Base-by-base conservation (phyloP, 1,140 invertebrate genomes). In the Triops cancriformis region DNA sequence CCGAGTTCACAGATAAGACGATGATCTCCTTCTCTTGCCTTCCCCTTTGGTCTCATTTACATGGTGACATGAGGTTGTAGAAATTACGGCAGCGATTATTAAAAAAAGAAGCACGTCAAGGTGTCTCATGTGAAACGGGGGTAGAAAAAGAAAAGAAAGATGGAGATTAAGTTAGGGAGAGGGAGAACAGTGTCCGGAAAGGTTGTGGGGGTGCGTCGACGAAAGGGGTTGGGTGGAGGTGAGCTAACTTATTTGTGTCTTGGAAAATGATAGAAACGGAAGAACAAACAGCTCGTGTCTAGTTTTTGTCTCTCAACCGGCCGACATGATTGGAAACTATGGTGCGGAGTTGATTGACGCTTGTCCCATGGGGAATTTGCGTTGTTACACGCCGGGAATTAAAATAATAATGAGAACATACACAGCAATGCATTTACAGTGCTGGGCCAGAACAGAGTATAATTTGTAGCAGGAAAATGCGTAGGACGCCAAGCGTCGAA, bases 321-420 rank as follows among this genome's bases (percentile, higher is more conserved):
- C 18, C 4, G 51, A 5, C 23, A 64, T 64, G 51, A 64, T 64
- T 64, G 51, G 51, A 23, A 64, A 64, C 51, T 64, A 64, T 64
- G 51, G 51, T 64, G 51, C 23, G 51, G 51, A 64, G 51, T 64
- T 64, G 51, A 64, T 64, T 64, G 51, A 64, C 51, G 51, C 18
- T 64, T 3, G 6, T 23, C 51, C 51, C 14, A 64, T 18, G 51
- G 51, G 51, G 23, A 64, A n/a, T 64, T 14, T 64, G 31, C 31
- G 18, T 64, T 64, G 51, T 64, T 64, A 64, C 51, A 64, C 18
- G 51, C 14, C 51, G 14, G 51, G 51, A 64, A 64, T 64, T 64
- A 64, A 64, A 64, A 23, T n/a, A 64, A 6, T 64, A 64, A 64
- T 64, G 51, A 64, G 51, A 64, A 37, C 31, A 37, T 2, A 37